These are phyloP conservation scores for Ophraella communa DNA, from an alignment of 2,888 invertebrate species.

Conservation along the genomic window DNA sequence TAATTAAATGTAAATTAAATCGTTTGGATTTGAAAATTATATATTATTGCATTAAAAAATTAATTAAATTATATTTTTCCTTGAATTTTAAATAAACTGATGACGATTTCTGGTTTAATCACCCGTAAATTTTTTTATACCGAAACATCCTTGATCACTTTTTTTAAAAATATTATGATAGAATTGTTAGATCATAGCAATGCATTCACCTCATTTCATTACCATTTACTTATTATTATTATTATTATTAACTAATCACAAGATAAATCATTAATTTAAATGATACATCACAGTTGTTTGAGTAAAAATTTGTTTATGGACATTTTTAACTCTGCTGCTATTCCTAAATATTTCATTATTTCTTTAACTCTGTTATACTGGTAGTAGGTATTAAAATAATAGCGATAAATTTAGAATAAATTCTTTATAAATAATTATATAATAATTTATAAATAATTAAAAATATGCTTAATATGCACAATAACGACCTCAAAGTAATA, in stretches of 20 bases:
- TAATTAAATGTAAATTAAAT: not conserved
- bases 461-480: too few relatives aligned
- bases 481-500: too few relatives aligned
- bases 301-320: not conserved
- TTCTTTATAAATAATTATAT: too few relatives aligned
- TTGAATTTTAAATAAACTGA: not conserved
- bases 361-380: too few relatives aligned
- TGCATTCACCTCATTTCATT: constrained; percentile 9
- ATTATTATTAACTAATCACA: constrained; percentile 1
- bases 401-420: too few relatives aligned
- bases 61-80: not conserved
- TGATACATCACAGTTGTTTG: constrained; percentile 7
- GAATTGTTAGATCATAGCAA: constrained; percentile 20
- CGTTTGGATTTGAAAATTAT: not conserved
- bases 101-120: constrained; percentile 8
- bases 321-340: too few relatives aligned
- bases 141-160: constrained; percentile 3
- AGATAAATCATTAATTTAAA: not conserved
- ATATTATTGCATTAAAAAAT: not conserved
- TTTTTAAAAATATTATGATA: constrained; percentile 12
- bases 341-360: too few relatives aligned
- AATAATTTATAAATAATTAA: too few relatives aligned
- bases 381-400: too few relatives aligned
- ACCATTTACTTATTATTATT: constrained; percentile 9
- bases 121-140: constrained; percentile 1